A percentile compares a stretch with the other conserved stretches of the same genome.
These are phyloP conservation scores for Limnephilus lunatus DNA, from an alignment of 2,888 invertebrate genomes.

Conservation along the genomic window DNA sequence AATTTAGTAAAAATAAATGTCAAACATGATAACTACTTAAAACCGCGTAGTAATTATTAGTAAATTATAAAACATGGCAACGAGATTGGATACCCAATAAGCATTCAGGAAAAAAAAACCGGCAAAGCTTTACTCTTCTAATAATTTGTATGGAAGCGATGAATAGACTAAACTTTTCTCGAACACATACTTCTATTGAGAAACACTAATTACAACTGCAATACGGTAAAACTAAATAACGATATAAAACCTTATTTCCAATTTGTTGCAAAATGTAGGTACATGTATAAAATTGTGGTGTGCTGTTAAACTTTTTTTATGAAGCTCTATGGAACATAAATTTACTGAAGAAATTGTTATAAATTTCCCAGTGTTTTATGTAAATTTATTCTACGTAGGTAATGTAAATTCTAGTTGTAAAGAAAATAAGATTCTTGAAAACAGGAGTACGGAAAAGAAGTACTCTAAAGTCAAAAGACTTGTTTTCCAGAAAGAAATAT, in stretches of 20 bases:
- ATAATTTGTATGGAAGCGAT: background rate
- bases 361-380: background rate
- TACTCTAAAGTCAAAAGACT: background rate
- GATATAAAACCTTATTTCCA: background rate
- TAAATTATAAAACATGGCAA: background rate
- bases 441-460: background rate
- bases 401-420: background rate
- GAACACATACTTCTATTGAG: background rate
- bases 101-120: background rate
- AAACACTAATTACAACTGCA: background rate
- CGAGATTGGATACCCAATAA: background rate
- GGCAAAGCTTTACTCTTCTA: background rate
- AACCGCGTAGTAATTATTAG: background rate
- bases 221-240: background rate
- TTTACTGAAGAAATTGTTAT: background rate
- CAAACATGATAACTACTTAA: background rate
- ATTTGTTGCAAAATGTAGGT: background rate
- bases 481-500: background rate
- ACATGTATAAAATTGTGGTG: background rate
- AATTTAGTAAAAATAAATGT: background rate
- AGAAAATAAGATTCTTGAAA: background rate
- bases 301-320: background rate
- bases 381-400: background rate
- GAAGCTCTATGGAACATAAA: background rate
- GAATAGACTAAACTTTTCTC: background rate